Conservation (phyloP, 2,113 vertebrate genomes). For the Sceloporus undulatus region DNA sequence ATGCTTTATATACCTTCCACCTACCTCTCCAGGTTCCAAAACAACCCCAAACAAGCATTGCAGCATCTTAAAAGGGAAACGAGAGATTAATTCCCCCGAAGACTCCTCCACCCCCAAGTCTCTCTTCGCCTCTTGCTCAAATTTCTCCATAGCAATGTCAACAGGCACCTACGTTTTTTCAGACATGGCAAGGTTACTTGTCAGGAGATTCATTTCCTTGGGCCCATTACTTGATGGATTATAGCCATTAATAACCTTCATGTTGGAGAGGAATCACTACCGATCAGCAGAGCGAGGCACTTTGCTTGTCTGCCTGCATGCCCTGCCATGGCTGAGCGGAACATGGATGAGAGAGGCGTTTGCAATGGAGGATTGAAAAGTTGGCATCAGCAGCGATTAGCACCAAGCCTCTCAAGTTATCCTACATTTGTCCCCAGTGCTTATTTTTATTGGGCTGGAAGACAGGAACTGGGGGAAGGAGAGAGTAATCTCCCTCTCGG, state of each 20-base stretch:
- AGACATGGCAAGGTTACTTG: conserved; percentile 62
- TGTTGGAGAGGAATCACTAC: conserved; percentile 37
- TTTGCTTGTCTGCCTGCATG: neutral
- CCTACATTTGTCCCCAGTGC: neutral
- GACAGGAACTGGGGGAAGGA: neutral
- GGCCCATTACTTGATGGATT: conserved; percentile 64
- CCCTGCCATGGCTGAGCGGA: neutral
- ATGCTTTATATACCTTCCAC: too few species aligned
- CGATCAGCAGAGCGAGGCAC: conserved; percentile 14
- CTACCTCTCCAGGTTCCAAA: conserved; percentile 50
- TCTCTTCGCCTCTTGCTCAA: conserved; percentile 47
- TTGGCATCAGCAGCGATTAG: neutral
- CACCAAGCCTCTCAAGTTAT: neutral
- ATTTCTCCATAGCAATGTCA: conserved; percentile 60
- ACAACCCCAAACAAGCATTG: conserved; percentile 68
- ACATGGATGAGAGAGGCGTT: neutral
- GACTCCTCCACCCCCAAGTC: neutral
- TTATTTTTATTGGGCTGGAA: neutral
- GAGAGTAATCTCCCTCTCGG: neutral
- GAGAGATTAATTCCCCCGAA: conserved; percentile 74
- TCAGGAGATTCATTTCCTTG: conserved; percentile 70
- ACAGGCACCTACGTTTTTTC: conserved; percentile 57
- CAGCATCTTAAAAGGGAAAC: conserved; percentile 61
- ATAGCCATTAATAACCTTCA: conserved; percentile 68
- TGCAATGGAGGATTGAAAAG: accelerated